Percentiles rank a stretch among this genome's conserved stretches.
Conservation (phyloP, 2,113 vertebrate genomes). For the Caranx melampygus region DNA sequence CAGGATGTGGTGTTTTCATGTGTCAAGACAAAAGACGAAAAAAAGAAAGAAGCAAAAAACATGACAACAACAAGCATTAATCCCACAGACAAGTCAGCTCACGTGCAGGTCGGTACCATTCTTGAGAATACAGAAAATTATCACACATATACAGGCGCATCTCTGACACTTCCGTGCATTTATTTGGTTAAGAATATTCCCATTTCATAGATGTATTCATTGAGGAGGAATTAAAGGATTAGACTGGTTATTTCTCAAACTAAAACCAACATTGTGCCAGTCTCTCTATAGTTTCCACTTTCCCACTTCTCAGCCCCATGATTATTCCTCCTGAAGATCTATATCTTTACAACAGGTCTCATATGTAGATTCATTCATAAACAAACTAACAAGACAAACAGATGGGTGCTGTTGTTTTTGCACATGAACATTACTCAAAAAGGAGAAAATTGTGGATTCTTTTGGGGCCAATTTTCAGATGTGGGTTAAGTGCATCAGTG, state of each 20-base stretch:
- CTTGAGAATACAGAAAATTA: background rate
- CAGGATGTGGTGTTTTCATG: constrained; percentile 2
- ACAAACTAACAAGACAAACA: background rate
- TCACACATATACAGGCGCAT: background rate
- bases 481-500: background rate
- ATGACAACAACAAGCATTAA: background rate
- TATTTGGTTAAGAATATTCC: background rate
- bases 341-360: background rate
- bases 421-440: background rate
- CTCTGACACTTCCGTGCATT: background rate
- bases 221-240: no score
- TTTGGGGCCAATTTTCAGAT: background rate
- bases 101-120: background rate
- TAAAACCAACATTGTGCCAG: background rate
- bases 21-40: background rate
- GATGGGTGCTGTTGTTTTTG: background rate
- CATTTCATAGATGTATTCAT: background rate
- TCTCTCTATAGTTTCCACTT: background rate
- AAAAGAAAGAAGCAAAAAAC: no score
- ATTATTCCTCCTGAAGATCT: background rate
- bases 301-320: background rate
- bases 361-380: background rate
- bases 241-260: background rate
- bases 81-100: background rate
- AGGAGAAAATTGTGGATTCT: background rate